Conservation (phyloP, 1,140 invertebrate species). For the Capitella teleta region DNA sequence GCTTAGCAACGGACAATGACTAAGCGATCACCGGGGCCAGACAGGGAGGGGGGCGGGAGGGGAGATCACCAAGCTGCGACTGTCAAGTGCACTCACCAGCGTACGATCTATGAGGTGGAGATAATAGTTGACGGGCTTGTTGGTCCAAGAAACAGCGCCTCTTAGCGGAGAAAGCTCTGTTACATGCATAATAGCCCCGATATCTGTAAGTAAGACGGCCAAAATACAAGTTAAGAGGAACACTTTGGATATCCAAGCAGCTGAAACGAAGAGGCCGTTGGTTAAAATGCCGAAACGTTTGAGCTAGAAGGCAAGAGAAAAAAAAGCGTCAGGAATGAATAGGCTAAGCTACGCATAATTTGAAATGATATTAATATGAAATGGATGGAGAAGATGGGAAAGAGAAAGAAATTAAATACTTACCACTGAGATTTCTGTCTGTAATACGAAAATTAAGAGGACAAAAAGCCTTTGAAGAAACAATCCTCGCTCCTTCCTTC, state of each 20-base stretch:
- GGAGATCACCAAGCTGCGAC: neutral
- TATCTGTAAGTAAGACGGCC: slow-evolving; percentile 53
- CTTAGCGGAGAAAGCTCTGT: slow-evolving; percentile 85
- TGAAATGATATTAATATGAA: too few relatives aligned
- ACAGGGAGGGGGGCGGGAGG: neutral
- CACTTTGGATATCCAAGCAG: too few relatives aligned
- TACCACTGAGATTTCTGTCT: slow-evolving; percentile 69
- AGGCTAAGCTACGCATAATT: too few relatives aligned
- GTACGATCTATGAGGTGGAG: slow-evolving; percentile 89
- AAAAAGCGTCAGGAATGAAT: too few relatives aligned
- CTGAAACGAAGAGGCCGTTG: too few relatives aligned
- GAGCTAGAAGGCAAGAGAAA: too few relatives aligned
- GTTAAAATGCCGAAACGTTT: too few relatives aligned
- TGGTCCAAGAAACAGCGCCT: slow-evolving; percentile 96
- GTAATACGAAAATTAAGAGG: slow-evolving; percentile 95
- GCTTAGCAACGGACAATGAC: too few relatives aligned
- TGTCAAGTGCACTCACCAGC: slow-evolving; percentile 45
- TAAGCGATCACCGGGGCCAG: too few relatives aligned
- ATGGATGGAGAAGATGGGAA: too few relatives aligned
- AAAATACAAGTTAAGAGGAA: neutral
- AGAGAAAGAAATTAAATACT: too few relatives aligned
- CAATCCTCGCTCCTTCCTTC: slow-evolving; percentile 80
- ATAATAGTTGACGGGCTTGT: slow-evolving; percentile 95
- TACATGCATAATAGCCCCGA: slow-evolving; percentile 97
- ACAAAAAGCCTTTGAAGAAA: slow-evolving; percentile 98